These are phyloP conservation scores for Anolis apletophallus DNA, from an alignment of 2,797 vertebrate genomes.

Conservation along the genomic window DNA sequence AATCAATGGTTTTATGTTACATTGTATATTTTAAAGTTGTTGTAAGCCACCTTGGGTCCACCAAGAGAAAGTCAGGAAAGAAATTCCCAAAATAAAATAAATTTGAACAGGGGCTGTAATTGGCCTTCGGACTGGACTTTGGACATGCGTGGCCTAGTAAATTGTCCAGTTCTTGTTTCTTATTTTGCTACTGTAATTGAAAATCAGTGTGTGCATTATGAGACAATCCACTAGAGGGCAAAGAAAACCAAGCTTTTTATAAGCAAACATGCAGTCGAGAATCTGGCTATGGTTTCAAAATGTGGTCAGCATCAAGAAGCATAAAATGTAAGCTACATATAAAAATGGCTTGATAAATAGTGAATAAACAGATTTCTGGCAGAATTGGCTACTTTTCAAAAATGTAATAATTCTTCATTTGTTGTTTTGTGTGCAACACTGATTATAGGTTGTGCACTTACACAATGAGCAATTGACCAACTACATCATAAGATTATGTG, in stretches of 20 bases:
- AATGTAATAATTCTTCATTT: neutral
- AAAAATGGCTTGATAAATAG: neutral
- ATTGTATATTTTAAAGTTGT: too few relatives aligned
- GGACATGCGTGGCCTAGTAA: too few relatives aligned
- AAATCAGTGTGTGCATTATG: neutral
- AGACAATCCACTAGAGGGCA: neutral
- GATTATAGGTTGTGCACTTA: neutral
- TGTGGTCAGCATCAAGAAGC: too few relatives aligned
- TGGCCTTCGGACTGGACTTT: too few relatives aligned
- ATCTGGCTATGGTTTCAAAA: neutral
- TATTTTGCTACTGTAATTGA: neutral
- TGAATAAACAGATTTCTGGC: too few relatives aligned
- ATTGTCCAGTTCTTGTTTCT: neutral
- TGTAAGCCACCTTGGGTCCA: too few relatives aligned
- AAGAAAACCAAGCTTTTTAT: neutral
- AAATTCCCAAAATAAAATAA: too few relatives aligned
- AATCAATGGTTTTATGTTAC: too few relatives aligned
- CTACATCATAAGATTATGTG: neutral
- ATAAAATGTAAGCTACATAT: neutral
- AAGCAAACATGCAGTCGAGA: neutral
- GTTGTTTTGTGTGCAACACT: neutral
- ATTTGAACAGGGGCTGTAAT: too few relatives aligned
- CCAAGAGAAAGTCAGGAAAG: too few relatives aligned
- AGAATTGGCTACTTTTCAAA: neutral
- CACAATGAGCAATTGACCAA: neutral